These are phyloP conservation scores for Hypsibius dujardini DNA, from an alignment of 1,140 invertebrate genomes.

Conservation along the genomic window DNA sequence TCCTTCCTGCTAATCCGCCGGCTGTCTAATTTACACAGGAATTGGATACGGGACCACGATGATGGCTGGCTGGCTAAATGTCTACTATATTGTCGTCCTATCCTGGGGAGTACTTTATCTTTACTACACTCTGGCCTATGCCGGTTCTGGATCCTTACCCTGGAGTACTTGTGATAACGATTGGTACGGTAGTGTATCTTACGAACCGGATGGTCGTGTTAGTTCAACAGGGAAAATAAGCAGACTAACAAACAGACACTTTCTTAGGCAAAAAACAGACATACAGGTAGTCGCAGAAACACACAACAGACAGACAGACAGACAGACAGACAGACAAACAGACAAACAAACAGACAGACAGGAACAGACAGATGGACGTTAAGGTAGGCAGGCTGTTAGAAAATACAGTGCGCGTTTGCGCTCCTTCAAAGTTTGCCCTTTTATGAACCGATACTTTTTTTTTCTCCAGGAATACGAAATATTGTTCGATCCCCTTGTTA, in stretches of 20 bases:
- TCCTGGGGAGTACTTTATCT: conserved; percentile 96
- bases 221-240: too few relatives aligned
- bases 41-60: conserved; percentile 95
- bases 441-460: not conserved
- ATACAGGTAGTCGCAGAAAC: too few relatives aligned
- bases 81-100: conserved; percentile 95
- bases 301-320: too few relatives aligned
- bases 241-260: too few relatives aligned
- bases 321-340: too few relatives aligned
- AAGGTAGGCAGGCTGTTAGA: too few relatives aligned
- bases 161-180: conserved; percentile 85
- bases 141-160: conserved; percentile 51
- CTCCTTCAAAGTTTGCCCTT: too few relatives aligned
- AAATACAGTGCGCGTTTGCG: conserved; percentile 28
- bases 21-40: conserved; percentile 38
- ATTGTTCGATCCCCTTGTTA: not conserved
- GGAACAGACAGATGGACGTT: too few relatives aligned
- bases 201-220: too few relatives aligned
- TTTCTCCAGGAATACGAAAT: not conserved
- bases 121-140: conserved; percentile 53
- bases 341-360: too few relatives aligned
- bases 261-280: too few relatives aligned
- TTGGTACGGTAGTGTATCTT: conserved; percentile 52
- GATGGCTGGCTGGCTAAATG: conserved; percentile 97
- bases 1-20: too few relatives aligned